phyloP scores from a whole-genome alignment of 2,797 vertebrate genomes.

The Mus spretus region DNA sequence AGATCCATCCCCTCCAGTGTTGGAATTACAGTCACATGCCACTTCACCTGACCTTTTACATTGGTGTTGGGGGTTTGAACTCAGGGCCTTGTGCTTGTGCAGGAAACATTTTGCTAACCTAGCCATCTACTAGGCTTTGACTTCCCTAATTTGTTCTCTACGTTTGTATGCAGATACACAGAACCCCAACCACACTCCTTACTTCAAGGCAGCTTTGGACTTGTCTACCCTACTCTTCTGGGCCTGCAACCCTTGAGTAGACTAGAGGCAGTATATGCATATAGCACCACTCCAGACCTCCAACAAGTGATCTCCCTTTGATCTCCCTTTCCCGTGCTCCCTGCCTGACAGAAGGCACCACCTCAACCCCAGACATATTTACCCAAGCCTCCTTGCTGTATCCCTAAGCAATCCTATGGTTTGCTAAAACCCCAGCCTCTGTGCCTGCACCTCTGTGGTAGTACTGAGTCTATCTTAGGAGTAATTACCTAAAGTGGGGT shows the following conservation, averaged over 20 bases:
- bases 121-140: background rate
- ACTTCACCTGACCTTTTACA: background rate
- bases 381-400: background rate
- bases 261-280: background rate
- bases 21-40: background rate
- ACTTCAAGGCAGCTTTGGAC: background rate
- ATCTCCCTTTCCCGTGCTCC: background rate
- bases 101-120: background rate
- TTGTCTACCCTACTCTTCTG: background rate
- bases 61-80: background rate
- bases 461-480: background rate
- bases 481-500: background rate
- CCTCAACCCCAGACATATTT: background rate
- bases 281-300: background rate
- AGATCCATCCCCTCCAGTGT: background rate
- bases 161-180: background rate
- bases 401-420: background rate
- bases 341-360: background rate
- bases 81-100: background rate
- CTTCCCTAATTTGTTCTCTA: background rate
- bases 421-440: background rate
- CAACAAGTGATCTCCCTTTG: background rate
- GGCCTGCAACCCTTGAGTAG: background rate
- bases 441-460: background rate
- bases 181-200: background rate